A percentile compares a stretch with the other conserved stretches of the same genome.
These are phyloP conservation scores for Tortricodes alternella DNA, from an alignment of 2,888 invertebrate species.

Conservation along the genomic window DNA sequence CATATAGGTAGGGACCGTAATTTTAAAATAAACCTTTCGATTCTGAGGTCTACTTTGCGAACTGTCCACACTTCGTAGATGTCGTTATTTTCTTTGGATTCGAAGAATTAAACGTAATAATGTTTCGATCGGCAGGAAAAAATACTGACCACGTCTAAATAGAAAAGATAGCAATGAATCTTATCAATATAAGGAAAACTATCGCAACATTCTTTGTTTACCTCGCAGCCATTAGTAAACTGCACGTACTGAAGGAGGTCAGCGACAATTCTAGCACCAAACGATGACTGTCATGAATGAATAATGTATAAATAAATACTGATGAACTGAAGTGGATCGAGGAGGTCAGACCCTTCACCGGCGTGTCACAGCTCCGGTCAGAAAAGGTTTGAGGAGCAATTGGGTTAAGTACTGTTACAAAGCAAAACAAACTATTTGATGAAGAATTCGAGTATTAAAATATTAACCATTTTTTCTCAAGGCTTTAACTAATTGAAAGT, in stretches of 20 bases:
- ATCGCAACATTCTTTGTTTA: constrained; percentile 1
- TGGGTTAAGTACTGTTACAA: constrained; percentile 1
- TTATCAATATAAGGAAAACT: constrained; percentile 1
- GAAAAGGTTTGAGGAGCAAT: constrained; percentile 1
- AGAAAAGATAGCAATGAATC: not conserved
- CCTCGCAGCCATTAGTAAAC: constrained; percentile 24
- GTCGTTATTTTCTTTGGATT: no score
- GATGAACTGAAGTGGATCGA: constrained; percentile 30
- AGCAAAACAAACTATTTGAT: not conserved
- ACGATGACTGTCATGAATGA: constrained; percentile 22
- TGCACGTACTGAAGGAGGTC: constrained; percentile 30
- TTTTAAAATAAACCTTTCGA: no score
- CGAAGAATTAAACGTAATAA: no score
- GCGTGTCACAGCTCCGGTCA: constrained; percentile 8
- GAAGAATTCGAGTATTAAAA: no score
- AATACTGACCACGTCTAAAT: not conserved
- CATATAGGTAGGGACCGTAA: no score
- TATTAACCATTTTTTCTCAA: no score
- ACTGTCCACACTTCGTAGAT: no score
- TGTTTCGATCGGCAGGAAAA: no score
- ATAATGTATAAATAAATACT: constrained; percentile 31
- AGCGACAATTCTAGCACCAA: constrained; percentile 23
- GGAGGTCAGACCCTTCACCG: constrained; percentile 30
- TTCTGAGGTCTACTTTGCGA: no score
- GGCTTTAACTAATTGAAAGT: no score